These are phyloP conservation scores for Hyalella azteca DNA, from an alignment of 2,888 invertebrate species.

Conservation along the genomic window DNA sequence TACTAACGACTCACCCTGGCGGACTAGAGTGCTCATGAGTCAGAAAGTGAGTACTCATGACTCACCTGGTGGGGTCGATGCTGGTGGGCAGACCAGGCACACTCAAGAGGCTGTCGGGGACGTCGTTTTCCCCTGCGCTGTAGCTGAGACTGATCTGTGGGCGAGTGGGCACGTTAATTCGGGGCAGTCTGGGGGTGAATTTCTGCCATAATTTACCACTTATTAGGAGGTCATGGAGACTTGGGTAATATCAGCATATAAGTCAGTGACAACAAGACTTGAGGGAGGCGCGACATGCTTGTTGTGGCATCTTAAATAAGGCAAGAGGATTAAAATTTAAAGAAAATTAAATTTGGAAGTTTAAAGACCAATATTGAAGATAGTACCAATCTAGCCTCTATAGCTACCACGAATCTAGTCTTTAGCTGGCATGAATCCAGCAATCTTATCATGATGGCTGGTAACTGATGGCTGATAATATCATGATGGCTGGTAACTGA, in stretches of 20 bases:
- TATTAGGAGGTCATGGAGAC: neutral
- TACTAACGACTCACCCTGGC: neutral
- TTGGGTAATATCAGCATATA: neutral
- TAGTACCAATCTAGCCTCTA: too few relatives aligned
- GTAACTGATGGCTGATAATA: too few relatives aligned
- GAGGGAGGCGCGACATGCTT: too few relatives aligned
- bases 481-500: too few relatives aligned
- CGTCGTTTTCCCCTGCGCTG: conserved; percentile 72
- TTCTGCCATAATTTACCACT: too few relatives aligned
- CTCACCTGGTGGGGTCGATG: conserved; percentile 82
- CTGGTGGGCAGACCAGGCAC: conserved; percentile 82
- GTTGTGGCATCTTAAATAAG: too few relatives aligned
- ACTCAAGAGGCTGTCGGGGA: conserved; percentile 79
- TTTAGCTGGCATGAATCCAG: too few relatives aligned
- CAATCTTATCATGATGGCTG: too few relatives aligned
- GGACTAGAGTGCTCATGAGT: neutral
- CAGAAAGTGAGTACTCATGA: neutral
- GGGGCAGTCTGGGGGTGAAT: neutral
- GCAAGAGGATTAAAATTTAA: too few relatives aligned
- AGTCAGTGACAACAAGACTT: neutral
- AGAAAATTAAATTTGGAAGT: too few relatives aligned
- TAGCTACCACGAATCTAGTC: too few relatives aligned
- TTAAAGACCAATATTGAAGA: too few relatives aligned
- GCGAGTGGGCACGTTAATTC: conserved; percentile 47
- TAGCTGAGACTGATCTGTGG: conserved; percentile 87